phyloP scores from a whole-genome alignment of 2,888 invertebrate species.

The Syrphus vitripennis region DNA sequence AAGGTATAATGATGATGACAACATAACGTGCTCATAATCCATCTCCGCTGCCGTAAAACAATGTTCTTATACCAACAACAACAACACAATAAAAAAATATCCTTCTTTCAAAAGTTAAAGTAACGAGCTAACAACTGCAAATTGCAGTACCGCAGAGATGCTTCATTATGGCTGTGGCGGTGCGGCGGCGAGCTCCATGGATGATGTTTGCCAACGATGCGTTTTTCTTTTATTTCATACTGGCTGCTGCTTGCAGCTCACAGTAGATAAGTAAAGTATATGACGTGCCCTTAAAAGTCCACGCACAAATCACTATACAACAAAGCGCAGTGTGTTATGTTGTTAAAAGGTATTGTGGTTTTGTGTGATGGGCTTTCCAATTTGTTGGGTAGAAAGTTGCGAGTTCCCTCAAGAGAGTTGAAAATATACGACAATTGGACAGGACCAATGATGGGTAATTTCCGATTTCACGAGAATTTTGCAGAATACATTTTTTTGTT shows the following conservation, averaged over 20 bases:
- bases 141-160: conserved; percentile 13
- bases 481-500: not conserved
- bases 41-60: conserved; percentile 45
- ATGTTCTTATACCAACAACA: not conserved
- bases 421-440: conserved; percentile 39
- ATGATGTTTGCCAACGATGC: conserved; percentile 24
- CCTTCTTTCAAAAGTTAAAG: conserved; percentile 20
- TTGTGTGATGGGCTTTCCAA: conserved; percentile 50
- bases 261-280: too few species aligned
- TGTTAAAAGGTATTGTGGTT: conserved; percentile 19
- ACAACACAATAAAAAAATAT: too few species aligned
- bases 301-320: conserved; percentile 62
- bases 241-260: conserved; percentile 3
- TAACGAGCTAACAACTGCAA: conserved; percentile 58
- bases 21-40: conserved; percentile 71
- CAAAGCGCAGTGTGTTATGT: not conserved
- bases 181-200: conserved; percentile 6
- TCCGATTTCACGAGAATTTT: conserved; percentile 36
- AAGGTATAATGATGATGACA: conserved; percentile 69
- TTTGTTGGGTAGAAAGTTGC: conserved; percentile 68
- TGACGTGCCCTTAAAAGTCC: conserved; percentile 67
- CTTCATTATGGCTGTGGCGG: conserved; percentile 51
- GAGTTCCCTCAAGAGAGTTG: conserved; percentile 43
- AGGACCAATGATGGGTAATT: conserved; percentile 44
- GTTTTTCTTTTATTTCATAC: conserved; percentile 1